A percentile compares a stretch with the other conserved stretches of the same genome.
phyloP scores from a whole-genome alignment of 2,797 vertebrate species.

The Hydrolagus colliei region DNA sequence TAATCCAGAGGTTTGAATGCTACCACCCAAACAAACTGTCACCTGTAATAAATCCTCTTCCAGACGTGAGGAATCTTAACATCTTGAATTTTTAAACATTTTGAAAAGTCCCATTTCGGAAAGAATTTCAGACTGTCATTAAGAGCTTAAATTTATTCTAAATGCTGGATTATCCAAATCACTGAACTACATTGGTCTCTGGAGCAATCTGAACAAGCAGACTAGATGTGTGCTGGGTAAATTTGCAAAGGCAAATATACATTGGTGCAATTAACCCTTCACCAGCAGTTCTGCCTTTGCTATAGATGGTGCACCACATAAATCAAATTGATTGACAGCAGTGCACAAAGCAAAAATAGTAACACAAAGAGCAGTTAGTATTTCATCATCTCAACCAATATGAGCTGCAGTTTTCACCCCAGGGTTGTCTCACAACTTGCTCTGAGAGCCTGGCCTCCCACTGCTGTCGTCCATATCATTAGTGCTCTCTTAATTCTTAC shows the following conservation, averaged over 20 bases:
- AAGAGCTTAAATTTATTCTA: not conserved
- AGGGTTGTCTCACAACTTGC: not conserved
- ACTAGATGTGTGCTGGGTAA: not conserved
- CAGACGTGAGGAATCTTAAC: too few relatives aligned
- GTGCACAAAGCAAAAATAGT: not conserved
- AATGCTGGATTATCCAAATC: not conserved
- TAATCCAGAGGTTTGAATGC: too few relatives aligned
- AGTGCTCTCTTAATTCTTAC: conserved; percentile 10
- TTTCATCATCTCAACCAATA: not conserved
- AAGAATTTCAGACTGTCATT: not conserved
- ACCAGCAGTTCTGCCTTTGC: not conserved
- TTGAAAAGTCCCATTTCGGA: too few relatives aligned
- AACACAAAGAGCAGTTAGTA: not conserved
- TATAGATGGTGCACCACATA: not conserved
- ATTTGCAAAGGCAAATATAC: not conserved
- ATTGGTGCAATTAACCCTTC: not conserved
- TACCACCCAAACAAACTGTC: too few relatives aligned
- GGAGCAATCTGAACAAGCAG: not conserved
- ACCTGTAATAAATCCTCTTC: too few relatives aligned
- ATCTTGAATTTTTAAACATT: too few relatives aligned
- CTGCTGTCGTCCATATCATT: conserved; percentile 8
- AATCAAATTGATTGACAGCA: not conserved
- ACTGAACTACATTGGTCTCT: too few relatives aligned
- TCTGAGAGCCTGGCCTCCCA: conserved; percentile 9
- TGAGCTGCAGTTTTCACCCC: conserved; percentile 8